Percentiles rank a stretch among this genome's conserved stretches.
Conservation (phyloP, 35 echinoderm and acorn worm species). For the Ptychodera flava region DNA sequence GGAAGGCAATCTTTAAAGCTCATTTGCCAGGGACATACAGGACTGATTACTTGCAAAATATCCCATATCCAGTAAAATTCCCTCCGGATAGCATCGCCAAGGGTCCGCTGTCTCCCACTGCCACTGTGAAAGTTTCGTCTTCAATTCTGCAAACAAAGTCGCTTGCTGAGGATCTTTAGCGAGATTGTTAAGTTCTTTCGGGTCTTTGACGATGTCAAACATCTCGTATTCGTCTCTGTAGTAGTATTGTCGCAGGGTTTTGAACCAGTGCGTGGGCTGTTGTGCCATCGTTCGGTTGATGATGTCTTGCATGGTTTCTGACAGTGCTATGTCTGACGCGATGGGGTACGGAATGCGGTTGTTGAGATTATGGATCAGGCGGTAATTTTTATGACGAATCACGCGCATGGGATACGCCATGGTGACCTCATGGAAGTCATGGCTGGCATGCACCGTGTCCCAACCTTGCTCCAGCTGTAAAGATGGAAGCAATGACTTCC, state of each 20-base stretch:
- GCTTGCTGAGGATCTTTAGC: constrained; percentile 32
- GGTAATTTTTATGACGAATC: constrained; percentile 59
- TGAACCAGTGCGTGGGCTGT: constrained; percentile 88
- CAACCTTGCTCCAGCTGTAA: constrained; percentile 16
- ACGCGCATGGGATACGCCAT: constrained; percentile 98
- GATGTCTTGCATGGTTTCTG: constrained; percentile 72
- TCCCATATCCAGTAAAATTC: constrained; percentile 5
- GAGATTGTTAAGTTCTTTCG: constrained; percentile 68
- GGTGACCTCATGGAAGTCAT: constrained; percentile 91
- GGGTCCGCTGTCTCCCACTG: constrained; percentile 54
- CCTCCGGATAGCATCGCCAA: constrained; percentile 77
- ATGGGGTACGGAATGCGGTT: constrained; percentile 77
- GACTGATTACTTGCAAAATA: not conserved
- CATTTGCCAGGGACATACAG: not conserved
- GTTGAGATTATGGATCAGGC: constrained; percentile 92
- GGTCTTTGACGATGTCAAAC: constrained; percentile 70
- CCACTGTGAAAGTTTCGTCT: constrained; percentile 43
- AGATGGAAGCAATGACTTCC: not conserved
- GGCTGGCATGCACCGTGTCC: constrained; percentile 82
- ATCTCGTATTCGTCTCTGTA: constrained; percentile 87
- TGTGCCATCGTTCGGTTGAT: constrained; percentile 56
- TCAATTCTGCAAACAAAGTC: constrained; percentile 44
- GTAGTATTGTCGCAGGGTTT: constrained; percentile 82
- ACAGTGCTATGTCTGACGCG: constrained; percentile 71
- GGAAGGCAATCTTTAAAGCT: too few species aligned